Evolutionary conservation across 2,888 invertebrate species (phyloP), one percentile per base, ranked within the genome.

Genomic region (Spodoptera picta): DNA sequence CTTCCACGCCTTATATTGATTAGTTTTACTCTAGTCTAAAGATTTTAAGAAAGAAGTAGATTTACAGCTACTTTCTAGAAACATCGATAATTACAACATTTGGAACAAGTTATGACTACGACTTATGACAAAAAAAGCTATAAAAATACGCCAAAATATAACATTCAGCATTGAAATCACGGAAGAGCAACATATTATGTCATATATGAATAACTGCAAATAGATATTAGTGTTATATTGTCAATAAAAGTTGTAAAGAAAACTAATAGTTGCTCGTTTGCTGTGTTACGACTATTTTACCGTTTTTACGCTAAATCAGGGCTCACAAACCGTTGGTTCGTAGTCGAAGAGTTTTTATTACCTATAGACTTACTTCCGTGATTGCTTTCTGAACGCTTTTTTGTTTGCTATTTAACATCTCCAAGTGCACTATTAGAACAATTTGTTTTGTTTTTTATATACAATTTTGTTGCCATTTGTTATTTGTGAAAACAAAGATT

Each of bases 241-340:
- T 90, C 90, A 91, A 91, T 89, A 90, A 83, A 83, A 87, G 86
- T 88, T 89, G 87, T 86, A 90, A 89, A 90, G 91, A 88, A 92
- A 92, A 92, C 91, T 90, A 92, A 93, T 90, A 93, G 90, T 87
- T 86, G 86, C 87, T 85, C 87, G 87, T 88, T 84, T 82, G 83
- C 82, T 84, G 79, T 84, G 85, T 86, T 89, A 88, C 88, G 86
- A 87, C 87, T 89, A 87, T 90, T 91, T 91, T 88, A 88, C 86
- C 84, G 86, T 87, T 90, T 90, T 89, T 90, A 84, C 83, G 80
- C 82, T 73, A 79, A 79, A 69, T 63, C 89, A 88, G 88, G 77
- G 79, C 72, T 87, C 53, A 71, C 23, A 77, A 88, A 91, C 87
- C 56, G 78, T 88, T 74, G 77, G 71, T 63, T 56, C 9, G 36